Percentiles rank a stretch among this genome's conserved stretches.
Evolutionary conservation across 2,888 invertebrate species (phyloP).

Genomic region (Troides helena): DNA sequence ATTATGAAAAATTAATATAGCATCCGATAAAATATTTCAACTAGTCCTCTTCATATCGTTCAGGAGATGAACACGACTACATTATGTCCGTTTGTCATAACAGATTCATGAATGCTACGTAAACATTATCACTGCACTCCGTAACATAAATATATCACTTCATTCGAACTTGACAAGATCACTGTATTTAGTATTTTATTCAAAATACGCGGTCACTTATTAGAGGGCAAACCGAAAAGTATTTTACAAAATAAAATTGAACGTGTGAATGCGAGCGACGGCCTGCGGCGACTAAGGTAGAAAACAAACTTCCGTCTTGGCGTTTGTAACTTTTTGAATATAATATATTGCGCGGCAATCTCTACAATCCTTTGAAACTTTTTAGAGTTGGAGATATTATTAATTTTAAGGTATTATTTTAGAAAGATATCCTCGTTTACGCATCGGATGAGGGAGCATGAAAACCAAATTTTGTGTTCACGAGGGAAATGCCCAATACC

Average conservation of each 20-base stretch:
- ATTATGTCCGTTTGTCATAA: conserved; percentile 54
- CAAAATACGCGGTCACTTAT: conserved; percentile 7
- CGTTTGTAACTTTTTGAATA: conserved; percentile 55
- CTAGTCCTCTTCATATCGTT: conserved; percentile 5
- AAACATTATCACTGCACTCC: conserved; percentile 59
- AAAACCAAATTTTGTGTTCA: conserved; percentile 79
- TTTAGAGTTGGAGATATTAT: conserved; percentile 10
- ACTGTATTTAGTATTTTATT: conserved; percentile 15
- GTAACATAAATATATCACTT: conserved; percentile 52
- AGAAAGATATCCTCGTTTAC: conserved; percentile 54
- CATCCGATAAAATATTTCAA: conserved; percentile 2
- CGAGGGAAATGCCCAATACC: conserved; percentile 80
- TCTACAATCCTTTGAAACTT: conserved; percentile 11
- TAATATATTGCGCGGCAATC: conserved; percentile 51
- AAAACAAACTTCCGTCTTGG: conserved; percentile 56
- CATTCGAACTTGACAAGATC: conserved; percentile 39
- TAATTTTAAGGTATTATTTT: conserved; percentile 32
- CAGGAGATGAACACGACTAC: conserved; percentile 50
- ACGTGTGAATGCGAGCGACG: conserved; percentile 49
- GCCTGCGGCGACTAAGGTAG: conserved; percentile 27
- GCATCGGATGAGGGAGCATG: conserved; percentile 67
- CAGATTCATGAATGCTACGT: conserved; percentile 58
- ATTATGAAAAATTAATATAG: conserved; percentile 43
- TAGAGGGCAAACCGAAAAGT: conserved; percentile 1
- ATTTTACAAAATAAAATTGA: conserved; percentile 29